Evolutionary conservation across 2,113 vertebrate species (phyloP).

Genomic region (Tachysurus fulvidraco): DNA sequence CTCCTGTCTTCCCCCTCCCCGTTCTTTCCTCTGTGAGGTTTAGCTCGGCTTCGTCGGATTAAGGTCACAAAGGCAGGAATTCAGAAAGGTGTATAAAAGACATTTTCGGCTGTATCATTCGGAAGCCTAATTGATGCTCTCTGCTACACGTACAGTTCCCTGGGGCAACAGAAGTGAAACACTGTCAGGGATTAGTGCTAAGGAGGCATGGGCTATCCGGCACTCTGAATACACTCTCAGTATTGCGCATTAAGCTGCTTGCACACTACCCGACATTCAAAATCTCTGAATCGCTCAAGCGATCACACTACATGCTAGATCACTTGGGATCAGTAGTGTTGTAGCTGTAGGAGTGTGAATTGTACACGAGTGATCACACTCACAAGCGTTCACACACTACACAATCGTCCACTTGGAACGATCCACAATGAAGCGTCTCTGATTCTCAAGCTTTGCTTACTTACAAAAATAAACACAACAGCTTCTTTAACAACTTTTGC

Average conservation of each 20-base stretch:
- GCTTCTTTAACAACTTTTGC: neutral
- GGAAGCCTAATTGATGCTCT: conserved; percentile 47
- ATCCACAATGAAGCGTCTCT: neutral
- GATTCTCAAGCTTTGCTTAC: neutral
- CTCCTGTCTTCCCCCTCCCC: neutral
- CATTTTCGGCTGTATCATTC: conserved; percentile 33
- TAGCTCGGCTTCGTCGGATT: conserved; percentile 27
- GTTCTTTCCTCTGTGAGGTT: conserved; percentile 23
- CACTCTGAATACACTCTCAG: conserved; percentile 25
- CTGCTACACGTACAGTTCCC: conserved; percentile 40
- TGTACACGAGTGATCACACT: neutral
- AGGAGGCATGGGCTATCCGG: conserved; percentile 16
- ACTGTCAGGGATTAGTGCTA: conserved; percentile 35
- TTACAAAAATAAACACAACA: neutral
- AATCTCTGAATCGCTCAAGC: neutral
- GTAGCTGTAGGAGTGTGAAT: neutral
- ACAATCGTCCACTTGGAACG: neutral
- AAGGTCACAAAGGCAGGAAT: conserved; percentile 39
- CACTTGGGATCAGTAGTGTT: neutral
- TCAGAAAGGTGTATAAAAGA: conserved; percentile 21
- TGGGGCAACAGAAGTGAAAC: conserved; percentile 26
- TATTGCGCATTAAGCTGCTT: neutral
- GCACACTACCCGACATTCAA: neutral
- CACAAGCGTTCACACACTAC: neutral
- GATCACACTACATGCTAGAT: neutral